A percentile compares a stretch with the other conserved stretches of the same genome.
Conservation (phyloP, 2,113 vertebrate species). For the Grallaria varia region DNA sequence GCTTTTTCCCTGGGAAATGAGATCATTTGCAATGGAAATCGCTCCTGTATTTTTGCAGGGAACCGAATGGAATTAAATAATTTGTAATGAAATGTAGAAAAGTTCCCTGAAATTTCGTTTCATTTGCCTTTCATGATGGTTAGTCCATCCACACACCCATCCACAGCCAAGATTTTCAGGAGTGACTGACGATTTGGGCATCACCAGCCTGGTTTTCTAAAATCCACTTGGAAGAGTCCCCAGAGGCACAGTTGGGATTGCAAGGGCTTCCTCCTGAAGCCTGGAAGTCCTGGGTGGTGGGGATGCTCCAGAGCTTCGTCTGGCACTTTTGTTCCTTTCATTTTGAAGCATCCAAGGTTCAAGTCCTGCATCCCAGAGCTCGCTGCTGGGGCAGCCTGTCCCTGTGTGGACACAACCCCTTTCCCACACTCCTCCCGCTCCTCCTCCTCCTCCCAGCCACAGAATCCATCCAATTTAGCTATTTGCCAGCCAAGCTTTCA, state of each 20-base stretch:
- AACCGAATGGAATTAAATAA: background rate
- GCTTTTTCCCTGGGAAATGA: background rate
- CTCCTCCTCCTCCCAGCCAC: background rate
- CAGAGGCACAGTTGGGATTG: background rate
- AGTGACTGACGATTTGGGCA: background rate
- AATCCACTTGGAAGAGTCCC: background rate
- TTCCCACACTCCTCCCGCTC: background rate
- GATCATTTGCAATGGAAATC: conserved; percentile 30
- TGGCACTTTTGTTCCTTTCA: background rate
- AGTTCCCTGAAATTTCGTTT: background rate
- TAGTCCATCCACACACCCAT: fast-evolving
- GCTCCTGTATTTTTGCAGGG: background rate
- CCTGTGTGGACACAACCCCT: background rate
- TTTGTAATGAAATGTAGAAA: background rate
- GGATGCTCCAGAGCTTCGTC: background rate
- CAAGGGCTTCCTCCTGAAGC: background rate
- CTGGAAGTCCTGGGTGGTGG: fast-evolving
- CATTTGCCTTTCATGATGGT: background rate
- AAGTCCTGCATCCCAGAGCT: background rate
- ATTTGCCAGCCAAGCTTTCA: background rate
- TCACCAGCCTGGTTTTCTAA: background rate
- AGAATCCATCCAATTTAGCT: background rate
- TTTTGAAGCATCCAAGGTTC: background rate
- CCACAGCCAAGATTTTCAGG: background rate
- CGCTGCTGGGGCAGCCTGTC: background rate